These are phyloP conservation scores for Gouania willdenowi DNA, from an alignment of 2,797 vertebrate genomes.

Conservation along the genomic window DNA sequence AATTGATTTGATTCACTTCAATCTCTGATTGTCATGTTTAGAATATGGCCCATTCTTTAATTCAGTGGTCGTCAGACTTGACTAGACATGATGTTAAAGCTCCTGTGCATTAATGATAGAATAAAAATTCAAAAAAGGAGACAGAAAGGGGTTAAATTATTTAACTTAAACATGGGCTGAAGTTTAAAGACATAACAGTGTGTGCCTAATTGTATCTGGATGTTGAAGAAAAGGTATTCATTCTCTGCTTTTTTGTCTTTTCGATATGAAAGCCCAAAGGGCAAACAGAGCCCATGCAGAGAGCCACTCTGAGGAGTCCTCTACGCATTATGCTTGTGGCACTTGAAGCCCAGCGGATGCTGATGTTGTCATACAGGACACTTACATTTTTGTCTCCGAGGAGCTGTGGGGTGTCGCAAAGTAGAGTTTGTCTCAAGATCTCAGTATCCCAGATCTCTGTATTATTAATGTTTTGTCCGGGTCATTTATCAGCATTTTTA, in stretches of 20 bases:
- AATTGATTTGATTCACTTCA: constrained; percentile 70
- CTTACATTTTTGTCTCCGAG: constrained; percentile 38
- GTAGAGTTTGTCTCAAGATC: constrained; percentile 31
- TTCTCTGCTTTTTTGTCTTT: constrained; percentile 20
- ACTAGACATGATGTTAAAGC: too few relatives aligned
- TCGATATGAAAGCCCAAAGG: constrained; percentile 5
- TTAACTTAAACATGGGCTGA: too few relatives aligned
- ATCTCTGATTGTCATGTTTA: constrained; percentile 48
- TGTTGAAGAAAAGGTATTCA: constrained; percentile 1
- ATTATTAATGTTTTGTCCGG: constrained; percentile 63
- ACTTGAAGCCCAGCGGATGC: constrained; percentile 43
- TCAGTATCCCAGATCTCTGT: constrained; percentile 38
- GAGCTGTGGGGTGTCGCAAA: constrained; percentile 32
- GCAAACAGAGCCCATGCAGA: not conserved
- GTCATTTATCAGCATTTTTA: constrained; percentile 57
- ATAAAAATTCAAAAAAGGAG: too few relatives aligned
- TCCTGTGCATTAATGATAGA: too few relatives aligned
- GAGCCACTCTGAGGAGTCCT: not conserved
- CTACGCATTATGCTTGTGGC: constrained; percentile 15
- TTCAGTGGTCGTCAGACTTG: constrained; percentile 13
- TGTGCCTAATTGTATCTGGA: too few relatives aligned
- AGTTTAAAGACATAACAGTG: constrained; percentile 19
- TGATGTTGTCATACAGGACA: constrained; percentile 61
- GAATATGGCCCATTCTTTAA: constrained; percentile 46
- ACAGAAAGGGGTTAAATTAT: constrained; percentile 19